phyloP scores from a whole-genome alignment of 30 jellyfish, hydroid and myxozoan genomes.

The Mastigias papua region DNA sequence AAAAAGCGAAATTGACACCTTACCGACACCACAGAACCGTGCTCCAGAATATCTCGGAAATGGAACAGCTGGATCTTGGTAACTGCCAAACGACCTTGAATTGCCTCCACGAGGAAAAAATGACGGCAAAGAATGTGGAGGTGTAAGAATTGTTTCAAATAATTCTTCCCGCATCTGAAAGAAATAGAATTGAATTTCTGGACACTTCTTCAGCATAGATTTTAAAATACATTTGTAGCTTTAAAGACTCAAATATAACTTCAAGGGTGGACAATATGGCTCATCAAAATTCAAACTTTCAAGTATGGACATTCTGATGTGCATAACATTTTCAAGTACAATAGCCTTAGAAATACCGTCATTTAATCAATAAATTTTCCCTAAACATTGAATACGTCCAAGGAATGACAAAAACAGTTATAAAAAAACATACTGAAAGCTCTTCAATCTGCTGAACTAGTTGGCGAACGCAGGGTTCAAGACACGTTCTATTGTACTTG shows the following conservation, averaged over 20 bases:
- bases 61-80: slow-evolving; percentile 94
- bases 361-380: too few relatives aligned
- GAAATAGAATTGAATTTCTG: neutral
- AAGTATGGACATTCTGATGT: too few relatives aligned
- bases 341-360: too few relatives aligned
- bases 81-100: slow-evolving; percentile 67
- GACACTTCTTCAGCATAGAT: too few relatives aligned
- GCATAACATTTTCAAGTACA: too few relatives aligned
- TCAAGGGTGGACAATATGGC: too few relatives aligned
- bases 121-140: slow-evolving; percentile 74
- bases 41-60: slow-evolving; percentile 98
- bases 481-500: slow-evolving; percentile 88
- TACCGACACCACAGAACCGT: slow-evolving; percentile 98
- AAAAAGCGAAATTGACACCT: neutral
- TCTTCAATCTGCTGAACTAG: slow-evolving; percentile 85
- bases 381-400: too few relatives aligned
- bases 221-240: too few relatives aligned
- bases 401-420: too few relatives aligned
- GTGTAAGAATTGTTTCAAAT: slow-evolving; percentile 61
- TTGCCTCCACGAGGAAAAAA: slow-evolving; percentile 65
- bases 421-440: slow-evolving; percentile 46
- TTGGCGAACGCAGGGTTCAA: slow-evolving; percentile 96
- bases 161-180: slow-evolving; percentile 68
- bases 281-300: too few relatives aligned
- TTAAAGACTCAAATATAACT: too few relatives aligned